Evolutionary conservation across 2,113 vertebrate genomes (phyloP).

Genomic region (Copsychus sechellarum): DNA sequence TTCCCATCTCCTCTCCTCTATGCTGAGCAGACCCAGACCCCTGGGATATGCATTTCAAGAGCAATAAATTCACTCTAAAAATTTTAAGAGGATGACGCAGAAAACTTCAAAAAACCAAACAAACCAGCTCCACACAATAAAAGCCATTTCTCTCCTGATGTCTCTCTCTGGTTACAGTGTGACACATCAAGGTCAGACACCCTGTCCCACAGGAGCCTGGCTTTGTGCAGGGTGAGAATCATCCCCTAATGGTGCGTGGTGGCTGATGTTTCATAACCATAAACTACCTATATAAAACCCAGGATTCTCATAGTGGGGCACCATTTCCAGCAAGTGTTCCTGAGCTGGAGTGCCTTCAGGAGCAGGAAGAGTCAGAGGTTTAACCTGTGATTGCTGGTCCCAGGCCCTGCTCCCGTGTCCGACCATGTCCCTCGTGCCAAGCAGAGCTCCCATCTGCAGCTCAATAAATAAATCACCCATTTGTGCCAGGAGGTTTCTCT

Average conservation of each 20-base stretch:
- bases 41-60: constrained; percentile 64
- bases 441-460: constrained; percentile 27
- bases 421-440: not conserved
- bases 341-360: not conserved
- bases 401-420: not conserved
- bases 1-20: not conserved
- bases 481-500: constrained; percentile 5
- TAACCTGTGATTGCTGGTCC: not conserved
- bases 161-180: not conserved
- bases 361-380: not conserved
- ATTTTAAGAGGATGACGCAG: constrained; percentile 60
- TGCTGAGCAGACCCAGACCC: not conserved
- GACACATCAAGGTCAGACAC: constrained; percentile 56
- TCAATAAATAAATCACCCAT: constrained; percentile 29
- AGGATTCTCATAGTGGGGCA: not conserved
- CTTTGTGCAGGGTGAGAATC: not conserved
- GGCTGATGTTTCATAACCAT: not conserved
- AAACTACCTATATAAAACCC: not conserved
- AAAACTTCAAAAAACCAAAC: constrained; percentile 34
- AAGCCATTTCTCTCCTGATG: constrained; percentile 41
- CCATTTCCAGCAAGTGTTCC: not conserved
- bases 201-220: not conserved
- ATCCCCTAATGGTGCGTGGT: not conserved
- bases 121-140: constrained; percentile 18
- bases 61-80: constrained; percentile 66